A percentile compares a stretch with the other conserved stretches of the same genome.
phyloP scores from a whole-genome alignment of 2,797 vertebrate genomes.

The Novumbra hubbsi region DNA sequence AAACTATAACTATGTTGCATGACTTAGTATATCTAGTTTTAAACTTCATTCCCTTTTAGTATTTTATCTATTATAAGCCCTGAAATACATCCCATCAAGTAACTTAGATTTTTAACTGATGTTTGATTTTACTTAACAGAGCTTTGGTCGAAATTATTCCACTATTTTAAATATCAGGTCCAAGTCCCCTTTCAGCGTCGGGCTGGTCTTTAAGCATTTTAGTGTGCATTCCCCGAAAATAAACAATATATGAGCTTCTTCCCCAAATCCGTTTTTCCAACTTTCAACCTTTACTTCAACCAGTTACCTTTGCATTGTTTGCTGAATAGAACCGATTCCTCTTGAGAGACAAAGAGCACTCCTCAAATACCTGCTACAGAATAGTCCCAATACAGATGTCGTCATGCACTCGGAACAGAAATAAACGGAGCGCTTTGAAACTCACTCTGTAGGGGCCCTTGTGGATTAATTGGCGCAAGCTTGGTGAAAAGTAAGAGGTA shows the following conservation, averaged over 20 bases:
- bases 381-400: slow-evolving; percentile 27
- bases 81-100: too few relatives aligned
- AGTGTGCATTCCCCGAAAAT: background rate
- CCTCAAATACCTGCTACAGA: slow-evolving; percentile 30
- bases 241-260: background rate
- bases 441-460: slow-evolving; percentile 38
- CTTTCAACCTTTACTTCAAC: background rate
- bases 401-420: slow-evolving; percentile 34
- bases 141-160: too few relatives aligned
- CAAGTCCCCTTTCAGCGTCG: background rate
- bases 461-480: slow-evolving; percentile 55
- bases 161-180: too few relatives aligned
- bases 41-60: too few relatives aligned
- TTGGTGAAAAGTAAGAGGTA: slow-evolving; percentile 28
- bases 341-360: slow-evolving; percentile 12
- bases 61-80: too few relatives aligned
- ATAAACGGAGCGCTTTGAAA: slow-evolving; percentile 37
- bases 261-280: background rate
- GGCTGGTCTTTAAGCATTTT: background rate
- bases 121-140: too few relatives aligned
- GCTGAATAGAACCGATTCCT: background rate
- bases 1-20: too few relatives aligned
- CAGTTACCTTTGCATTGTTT: slow-evolving; percentile 9
- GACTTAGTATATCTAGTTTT: too few relatives aligned
- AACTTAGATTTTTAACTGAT: too few relatives aligned